Evolutionary conservation across 2,797 vertebrate genomes (phyloP), one percentile per base, ranked within the genome.

Genomic region (Huso huso): DNA sequence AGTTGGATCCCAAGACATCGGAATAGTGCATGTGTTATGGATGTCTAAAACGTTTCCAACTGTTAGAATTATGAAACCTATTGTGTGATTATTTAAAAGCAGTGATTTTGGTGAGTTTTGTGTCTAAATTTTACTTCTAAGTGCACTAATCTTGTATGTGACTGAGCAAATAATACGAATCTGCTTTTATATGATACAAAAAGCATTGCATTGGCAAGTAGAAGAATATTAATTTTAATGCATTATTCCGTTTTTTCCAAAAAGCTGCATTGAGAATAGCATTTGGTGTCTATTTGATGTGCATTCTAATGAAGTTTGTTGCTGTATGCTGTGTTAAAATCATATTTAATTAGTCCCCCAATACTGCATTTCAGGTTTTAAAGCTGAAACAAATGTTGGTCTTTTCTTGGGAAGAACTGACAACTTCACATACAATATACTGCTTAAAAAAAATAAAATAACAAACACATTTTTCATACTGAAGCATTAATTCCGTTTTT

Each of bases 11-110:
- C 85, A 85, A 84, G 86, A 84, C 87, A 86, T 82, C 81, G 83
- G 84, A 90, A 90, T 88, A 89, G 89, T 91, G 91, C 83, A 81
- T 77, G 88, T 84, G 86, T 87, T 87, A 81, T 88, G 86, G 77
- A 87, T 84, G 81, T 77, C 80, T 82, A 79, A 82, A 86, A 87
- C 79, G 78, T 78, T 83, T 88, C 84, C 85, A 85, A 86, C 82
- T 88, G 83, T 87, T 84, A 85, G 82, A 88, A 83, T 89, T 83
- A 87, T 84, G 78, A 88, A 84, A 84, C 81, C 85, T 78, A 87
- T 84, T 86, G 82, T 84, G 83, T 81, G 79, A 86, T 87, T 88
- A 84, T 88, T 89, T 86, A 77, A 86, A 86, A 83, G 74, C 77
- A 73, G 75, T 78, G 77, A 84, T 86, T 84, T 84, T 80, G 75